Evolutionary conservation across 1,140 invertebrate species (phyloP).

Genomic region (Zaprionus africanus): DNA sequence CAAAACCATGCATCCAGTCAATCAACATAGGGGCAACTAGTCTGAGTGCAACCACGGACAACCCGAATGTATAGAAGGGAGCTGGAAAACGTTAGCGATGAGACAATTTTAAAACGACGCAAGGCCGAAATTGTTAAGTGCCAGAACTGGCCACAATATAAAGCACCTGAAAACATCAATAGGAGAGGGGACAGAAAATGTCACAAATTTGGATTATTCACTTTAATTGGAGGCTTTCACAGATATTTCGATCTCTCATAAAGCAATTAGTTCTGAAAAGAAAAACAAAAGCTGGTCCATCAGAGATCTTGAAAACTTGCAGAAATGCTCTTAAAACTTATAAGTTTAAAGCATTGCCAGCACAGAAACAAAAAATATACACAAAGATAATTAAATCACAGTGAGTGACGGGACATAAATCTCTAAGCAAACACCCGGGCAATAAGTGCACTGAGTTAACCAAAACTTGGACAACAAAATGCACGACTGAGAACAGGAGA

Average conservation of each 20-base stretch:
- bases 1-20: conserved; percentile 50
- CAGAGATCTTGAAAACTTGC: conserved; percentile 7
- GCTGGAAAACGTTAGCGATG: conserved; percentile 16
- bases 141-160: conserved; percentile 46
- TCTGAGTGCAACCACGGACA: neutral
- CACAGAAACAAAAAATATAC: conserved; percentile 18
- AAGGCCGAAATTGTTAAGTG: conserved; percentile 65
- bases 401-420: conserved; percentile 68
- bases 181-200: too few relatives aligned
- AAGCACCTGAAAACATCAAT: too few relatives aligned
- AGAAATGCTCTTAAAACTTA: conserved; percentile 43
- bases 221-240: too few relatives aligned
- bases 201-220: too few relatives aligned
- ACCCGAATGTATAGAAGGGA: neutral
- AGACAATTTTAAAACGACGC: conserved; percentile 58
- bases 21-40: conserved; percentile 23
- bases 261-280: too few relatives aligned
- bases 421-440: conserved; percentile 33
- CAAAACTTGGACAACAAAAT: conserved; percentile 22
- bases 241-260: too few relatives aligned
- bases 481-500: neutral
- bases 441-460: conserved; percentile 36
- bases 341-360: conserved; percentile 50
- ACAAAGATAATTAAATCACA: conserved; percentile 71
- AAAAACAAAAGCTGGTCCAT: neutral